Base-by-base conservation (phyloP, 2,888 invertebrate species). In the Belgica antarctica region DNA sequence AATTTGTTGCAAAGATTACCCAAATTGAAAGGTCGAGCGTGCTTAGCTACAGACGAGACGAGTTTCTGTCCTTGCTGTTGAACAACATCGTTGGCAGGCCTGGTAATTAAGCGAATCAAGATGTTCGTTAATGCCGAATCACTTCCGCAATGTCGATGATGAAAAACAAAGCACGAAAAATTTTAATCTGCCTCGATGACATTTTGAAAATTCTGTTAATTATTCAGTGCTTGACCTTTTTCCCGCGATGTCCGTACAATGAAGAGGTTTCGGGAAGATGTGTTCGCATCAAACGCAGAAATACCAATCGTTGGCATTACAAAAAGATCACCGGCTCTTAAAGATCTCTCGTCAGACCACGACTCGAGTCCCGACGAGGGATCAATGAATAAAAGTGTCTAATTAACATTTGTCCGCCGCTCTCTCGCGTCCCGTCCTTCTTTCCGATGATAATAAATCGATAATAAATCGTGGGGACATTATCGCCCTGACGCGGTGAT, bases 141-240 rank as follows among this genome's bases (percentile, higher is more conserved):
- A 19, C 52, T 52, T 52, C 52, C 52, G 52, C 52, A 52, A 52
- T 52, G 17, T 5, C 17, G 22, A 3, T 4, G 52, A 19, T 52
- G 17, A 10, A 46, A 46, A n/a, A 31, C 5, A 12, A 31, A 31
- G 34, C 5, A 31, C 34, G 12, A 5, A 46, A 10, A 52, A 10
- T 52, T 52, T 22, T 52, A 52, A 52, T 52, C 52, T 22, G 52
- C 12, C 22, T 52, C 22, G 17, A n/a, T 22, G 62, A 63, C 36
- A 63, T 63, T 63, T 41, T 17, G 59, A 63, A 36, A 63, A 36
- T 41, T 63, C 63, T 63, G 36, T n/a, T 63, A 63, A 63, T 63
- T 63, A 63, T 63, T 63, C 63, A 28, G 24, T 63, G 36, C 36
- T 19, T 63, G 36, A 63, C 63, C 63, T 63, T 63, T 63, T 41